Conservation (phyloP, 2,888 invertebrate genomes). For the Latrodectus hesperus region DNA sequence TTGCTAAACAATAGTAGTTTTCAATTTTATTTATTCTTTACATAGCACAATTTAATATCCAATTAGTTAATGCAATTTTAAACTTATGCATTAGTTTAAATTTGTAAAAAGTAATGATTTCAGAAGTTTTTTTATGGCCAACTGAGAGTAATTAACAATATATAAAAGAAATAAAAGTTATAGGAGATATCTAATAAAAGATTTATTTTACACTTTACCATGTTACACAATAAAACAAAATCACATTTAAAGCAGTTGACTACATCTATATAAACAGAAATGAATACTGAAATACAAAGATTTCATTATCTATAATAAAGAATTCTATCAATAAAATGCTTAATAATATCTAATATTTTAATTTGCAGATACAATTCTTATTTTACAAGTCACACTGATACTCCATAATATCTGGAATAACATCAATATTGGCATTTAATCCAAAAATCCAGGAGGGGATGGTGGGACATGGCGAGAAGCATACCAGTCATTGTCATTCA, state of each 20-base stretch:
- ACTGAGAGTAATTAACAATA: background rate
- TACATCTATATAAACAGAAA: conserved; percentile 32
- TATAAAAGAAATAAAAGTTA: background rate
- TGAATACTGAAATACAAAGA: conserved; percentile 18
- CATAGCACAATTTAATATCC: no score
- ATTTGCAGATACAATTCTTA: background rate
- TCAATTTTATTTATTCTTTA: no score
- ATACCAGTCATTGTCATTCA: conserved; percentile 65
- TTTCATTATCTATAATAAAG: background rate
- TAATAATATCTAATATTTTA: background rate
- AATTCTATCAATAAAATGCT: background rate
- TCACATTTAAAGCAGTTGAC: conserved; percentile 37
- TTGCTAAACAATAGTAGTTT: no score
- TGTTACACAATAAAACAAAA: conserved; percentile 25
- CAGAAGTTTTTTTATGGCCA: background rate
- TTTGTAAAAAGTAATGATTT: no score
- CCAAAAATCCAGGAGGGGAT: conserved; percentile 26
- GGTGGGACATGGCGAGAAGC: conserved; percentile 54
- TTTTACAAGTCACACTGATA: background rate
- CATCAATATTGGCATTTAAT: conserved; percentile 16
- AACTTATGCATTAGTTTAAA: no score
- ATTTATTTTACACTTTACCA: conserved; percentile 41
- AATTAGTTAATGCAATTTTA: no score
- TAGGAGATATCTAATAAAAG: conserved; percentile 23
- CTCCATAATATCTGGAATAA: background rate